Evolutionary conservation across 2,113 vertebrate species (phyloP), one percentile per base, ranked within the genome.

Genomic region (Astatoreochromis straeleni): DNA sequence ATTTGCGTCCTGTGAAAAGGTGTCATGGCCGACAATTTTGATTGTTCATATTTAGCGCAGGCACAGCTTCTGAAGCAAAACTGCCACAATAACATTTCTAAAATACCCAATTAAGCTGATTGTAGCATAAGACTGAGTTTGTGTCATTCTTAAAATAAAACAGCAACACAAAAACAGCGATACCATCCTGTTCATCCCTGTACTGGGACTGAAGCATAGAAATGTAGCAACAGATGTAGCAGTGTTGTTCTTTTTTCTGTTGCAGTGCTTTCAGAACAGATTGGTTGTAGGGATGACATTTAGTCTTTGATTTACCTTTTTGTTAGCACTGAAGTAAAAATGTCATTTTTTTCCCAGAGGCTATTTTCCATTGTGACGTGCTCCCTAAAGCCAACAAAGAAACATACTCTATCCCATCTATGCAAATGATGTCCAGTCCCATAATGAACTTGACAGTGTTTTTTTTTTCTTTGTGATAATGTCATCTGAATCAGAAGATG

Each of bases 301-400:
- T n/a, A 35, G 7, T 4, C 35, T 42, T 42, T 70, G 65, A 70
- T 16, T 42, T 26, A 26, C 7, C 35, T 21, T 70, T 42, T 70
- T 70, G n/a, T 42, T 11, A 75, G 70, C 70, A 11, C 42, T 24
- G 38, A 75, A 75, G 42, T 12, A 47, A 75, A 75, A 47, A 75
- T 47, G 21, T 45, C 17, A 3, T 9, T 16, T 73, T 65, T 17
- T 45, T 3, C 7, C 38, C 40, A 16, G 38, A 73, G 13, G 14
- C 7, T 26, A 4, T 70, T 68, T 68, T 40, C 63, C 63, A 40
- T 24, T 24, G 12, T 70, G 65, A 63, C 5, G 58, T n/a, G 5
- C 17, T 35, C 29, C 65, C 7, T 16, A 45, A 45, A 73, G 38
- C 21, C 68, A 47, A 47, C 8, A 17, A 73, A 47, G 17, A 11